Base-by-base conservation (phyloP, 2,797 vertebrate species). In the Rhinophrynus dorsalis region DNA sequence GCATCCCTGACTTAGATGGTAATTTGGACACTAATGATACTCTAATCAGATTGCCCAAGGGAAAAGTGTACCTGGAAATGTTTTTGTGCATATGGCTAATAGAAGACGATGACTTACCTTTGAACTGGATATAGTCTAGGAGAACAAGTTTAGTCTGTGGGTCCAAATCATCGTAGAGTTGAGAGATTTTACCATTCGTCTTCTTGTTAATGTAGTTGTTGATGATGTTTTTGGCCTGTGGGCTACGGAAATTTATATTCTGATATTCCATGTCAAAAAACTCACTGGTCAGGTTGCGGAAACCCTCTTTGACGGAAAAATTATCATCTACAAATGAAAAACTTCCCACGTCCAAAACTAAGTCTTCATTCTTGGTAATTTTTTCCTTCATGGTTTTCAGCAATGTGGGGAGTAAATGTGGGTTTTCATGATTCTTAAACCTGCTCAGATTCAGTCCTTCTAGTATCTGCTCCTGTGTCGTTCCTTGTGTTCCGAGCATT, bases 51-150 rank as follows among this genome's bases (percentile, higher is more conserved):
- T n/a, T n/a, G n/a, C n/a, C n/a, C n/a, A n/a, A n/a, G n/a, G n/a
- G n/a, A n/a, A n/a, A n/a, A n/a, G n/a, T n/a, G n/a, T n/a, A n/a
- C n/a, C n/a, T n/a, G n/a, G n/a, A n/a, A n/a, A n/a, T n/a, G n/a
- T n/a, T n/a, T n/a, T n/a, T n/a, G n/a, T n/a, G n/a, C n/a, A 12
- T 10, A 40, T 9, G n/a, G 26, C 21, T 38, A 5, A 37, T 17
- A 42, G 3, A 6, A 17, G n/a, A 42, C 17, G 40, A 15, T 17
- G 32, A 33, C 5, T 82, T 86, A 97, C 95, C 96, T 88, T 89
- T 86, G 79, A 96, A 96, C 73, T 92, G 82, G 79, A 96, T 83
- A 12, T 92, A 95, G 78, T 94, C 91, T 68, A 93, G 83, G 6
- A 96, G 81, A 67, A 98, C 81, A 48, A 97, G 79, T 69, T 86